phyloP scores from a whole-genome alignment of 2,888 invertebrate species.

The Metacarcinus magister region DNA sequence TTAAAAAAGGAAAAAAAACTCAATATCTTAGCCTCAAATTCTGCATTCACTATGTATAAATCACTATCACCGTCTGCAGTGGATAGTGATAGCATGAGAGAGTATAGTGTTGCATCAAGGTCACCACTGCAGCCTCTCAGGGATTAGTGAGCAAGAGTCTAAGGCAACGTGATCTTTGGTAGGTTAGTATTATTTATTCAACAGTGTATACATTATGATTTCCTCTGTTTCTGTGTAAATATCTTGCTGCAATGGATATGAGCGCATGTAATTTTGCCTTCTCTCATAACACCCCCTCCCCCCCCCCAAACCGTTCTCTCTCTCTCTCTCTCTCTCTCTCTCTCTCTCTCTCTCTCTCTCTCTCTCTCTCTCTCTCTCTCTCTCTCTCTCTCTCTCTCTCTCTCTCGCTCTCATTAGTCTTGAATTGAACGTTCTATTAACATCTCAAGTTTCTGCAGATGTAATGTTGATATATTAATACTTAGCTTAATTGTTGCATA shows the following conservation, averaged over 20 bases:
- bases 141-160: neutral
- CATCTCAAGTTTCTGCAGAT: neutral
- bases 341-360: slow-evolving; percentile 58
- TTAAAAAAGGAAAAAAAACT: too few relatives aligned
- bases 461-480: neutral
- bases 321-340: slow-evolving; percentile 42
- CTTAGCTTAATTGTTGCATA: neutral
- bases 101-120: neutral
- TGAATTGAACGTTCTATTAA: neutral
- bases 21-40: too few relatives aligned
- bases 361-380: slow-evolving; percentile 62
- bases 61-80: neutral
- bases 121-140: neutral
- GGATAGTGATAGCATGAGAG: neutral
- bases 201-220: neutral
- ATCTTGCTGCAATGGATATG: neutral
- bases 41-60: neutral
- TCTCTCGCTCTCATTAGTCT: neutral
- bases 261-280: neutral
- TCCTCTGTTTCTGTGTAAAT: neutral
- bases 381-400: slow-evolving; percentile 64
- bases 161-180: neutral
- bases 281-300: too few relatives aligned
- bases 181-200: neutral
- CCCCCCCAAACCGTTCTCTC: too few relatives aligned